Evolutionary conservation across 2,113 vertebrate genomes (phyloP), one percentile per base, ranked within the genome.

Genomic region (Cochlearius cochlearius): DNA sequence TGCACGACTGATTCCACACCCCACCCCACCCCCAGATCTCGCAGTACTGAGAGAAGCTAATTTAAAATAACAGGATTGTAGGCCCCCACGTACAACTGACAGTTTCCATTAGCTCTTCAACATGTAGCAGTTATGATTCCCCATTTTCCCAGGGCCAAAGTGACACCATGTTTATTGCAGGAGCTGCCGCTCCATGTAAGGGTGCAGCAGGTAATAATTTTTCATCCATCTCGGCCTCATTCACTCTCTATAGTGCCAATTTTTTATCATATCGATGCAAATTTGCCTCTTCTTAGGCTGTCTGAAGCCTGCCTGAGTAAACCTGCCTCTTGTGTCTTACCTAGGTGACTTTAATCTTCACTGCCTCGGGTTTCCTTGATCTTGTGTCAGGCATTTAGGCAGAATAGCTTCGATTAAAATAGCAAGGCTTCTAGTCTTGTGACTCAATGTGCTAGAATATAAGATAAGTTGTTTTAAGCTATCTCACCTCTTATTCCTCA

Each of bases 31-130:
- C 27, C 6, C 15, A 17, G 12, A 32, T 74, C 26, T 87, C 60
- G 41, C 10, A 23, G 20, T 59, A 29, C 16, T 71, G 38, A 67
- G 41, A 59, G 4, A 83, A 91, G 32, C 6, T 56, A 19, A 23
- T 87, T 53, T 71, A 41, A 87, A 91, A 25, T 52, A 68, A 16
- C 7, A 23, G n/a, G 2, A 20, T 41, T 69, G 1, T 34, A 81
- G 23, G 5, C 9, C 6, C 12, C 13, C 11, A 3, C 0, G 0
- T 47, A 22, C 36, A n/a, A 11, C 12, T 69, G 71, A 0, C 41
- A 11, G 30, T 84, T 68, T 76, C 36, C 1, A 1, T 32, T 15
- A n/a, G n/a, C 53, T 50, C 32, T 53, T 82, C 45, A 66, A 21
- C 64, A 39, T 39, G 6, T 29, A 74, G 18, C 34, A 43, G 0